These are phyloP conservation scores for Streblospio benedicti DNA, from an alignment of 1,140 invertebrate species.

Conservation along the genomic window DNA sequence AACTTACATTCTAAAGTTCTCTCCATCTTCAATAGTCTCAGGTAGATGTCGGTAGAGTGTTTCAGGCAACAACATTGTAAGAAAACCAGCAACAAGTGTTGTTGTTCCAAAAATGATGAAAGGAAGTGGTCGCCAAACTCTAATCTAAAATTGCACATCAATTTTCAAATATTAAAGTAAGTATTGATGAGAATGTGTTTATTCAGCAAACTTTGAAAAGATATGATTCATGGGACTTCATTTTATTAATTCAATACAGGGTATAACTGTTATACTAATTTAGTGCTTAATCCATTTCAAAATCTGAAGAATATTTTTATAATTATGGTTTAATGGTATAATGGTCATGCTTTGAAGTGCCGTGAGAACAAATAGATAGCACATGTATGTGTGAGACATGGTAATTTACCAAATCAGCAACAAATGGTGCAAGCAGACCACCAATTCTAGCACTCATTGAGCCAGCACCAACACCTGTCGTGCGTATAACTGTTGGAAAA, in stretches of 20 bases:
- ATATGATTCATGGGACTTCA: too few species aligned
- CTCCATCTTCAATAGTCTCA: constrained; percentile 13
- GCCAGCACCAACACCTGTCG: constrained; percentile 44
- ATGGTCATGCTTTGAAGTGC: too few species aligned
- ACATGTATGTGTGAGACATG: too few species aligned
- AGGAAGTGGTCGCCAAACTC: constrained; percentile 4
- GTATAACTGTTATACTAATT: too few species aligned
- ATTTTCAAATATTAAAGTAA: not conserved
- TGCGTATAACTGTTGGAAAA: constrained; percentile 48
- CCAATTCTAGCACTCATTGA: constrained; percentile 47
- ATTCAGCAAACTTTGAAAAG: not conserved
- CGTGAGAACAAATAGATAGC: too few species aligned
- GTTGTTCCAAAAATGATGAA: constrained; percentile 3
- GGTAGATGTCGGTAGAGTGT: constrained; percentile 8
- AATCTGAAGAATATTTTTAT: not conserved
- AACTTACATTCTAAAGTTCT: constrained; percentile 7
- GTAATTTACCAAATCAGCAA: constrained; percentile 1
- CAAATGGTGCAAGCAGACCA: constrained; percentile 39
- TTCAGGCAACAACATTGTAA: constrained; percentile 10
- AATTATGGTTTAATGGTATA: too few species aligned
- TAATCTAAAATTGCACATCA: not conserved
- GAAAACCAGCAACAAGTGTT: not conserved
- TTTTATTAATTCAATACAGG: too few species aligned
- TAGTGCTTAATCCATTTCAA: not conserved
- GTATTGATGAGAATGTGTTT: not conserved